Evolutionary conservation across 1,140 invertebrate species (phyloP), one percentile per base, ranked within the genome.

Genomic region (Drosophila repletoides): DNA sequence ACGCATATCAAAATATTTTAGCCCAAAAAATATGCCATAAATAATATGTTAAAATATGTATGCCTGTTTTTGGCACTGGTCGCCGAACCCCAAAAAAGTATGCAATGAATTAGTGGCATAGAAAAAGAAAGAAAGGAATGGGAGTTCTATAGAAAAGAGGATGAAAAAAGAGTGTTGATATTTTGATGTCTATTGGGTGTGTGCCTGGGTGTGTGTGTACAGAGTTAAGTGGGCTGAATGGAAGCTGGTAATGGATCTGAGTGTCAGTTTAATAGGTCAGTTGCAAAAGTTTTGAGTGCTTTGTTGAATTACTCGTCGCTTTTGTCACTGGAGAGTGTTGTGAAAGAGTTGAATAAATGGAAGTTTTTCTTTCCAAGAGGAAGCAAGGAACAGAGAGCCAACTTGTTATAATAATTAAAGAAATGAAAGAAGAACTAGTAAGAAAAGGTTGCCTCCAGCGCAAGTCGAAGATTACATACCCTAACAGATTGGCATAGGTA

Each of bases 1-100:
- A n/a, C n/a, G n/a, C n/a, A n/a, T n/a, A n/a, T n/a, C n/a, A n/a
- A n/a, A n/a, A n/a, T n/a, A n/a, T n/a, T n/a, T n/a, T n/a, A n/a
- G n/a, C n/a, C 29, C 53, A 29, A 52, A 69, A 74, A 58, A 15
- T 72, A 51, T 63, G 34, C 51, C 76, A 80, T 80, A 80, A 80
- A 80, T 80, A 80, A 71, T 63, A 75, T 80, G 76, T 66, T 74
- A 66, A 80, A 80, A 74, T 80, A 74, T 60, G 49, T 53, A 33
- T 60, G 69, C 46, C 29, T 49, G 49, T 58, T 38, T 31, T 38
- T 79, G 76, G 60, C 76, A 71, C 14, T 61, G 38, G 17, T 36
- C 43, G 40, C 45, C 48, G n/a, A 9, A 24, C 22, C 34, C 31
- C 65, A 46, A 12, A 63, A 79, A 63, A 74, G 21, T 52, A 53